phyloP scores from a whole-genome alignment of 2,888 invertebrate genomes.

The Scrobipalpa costella region DNA sequence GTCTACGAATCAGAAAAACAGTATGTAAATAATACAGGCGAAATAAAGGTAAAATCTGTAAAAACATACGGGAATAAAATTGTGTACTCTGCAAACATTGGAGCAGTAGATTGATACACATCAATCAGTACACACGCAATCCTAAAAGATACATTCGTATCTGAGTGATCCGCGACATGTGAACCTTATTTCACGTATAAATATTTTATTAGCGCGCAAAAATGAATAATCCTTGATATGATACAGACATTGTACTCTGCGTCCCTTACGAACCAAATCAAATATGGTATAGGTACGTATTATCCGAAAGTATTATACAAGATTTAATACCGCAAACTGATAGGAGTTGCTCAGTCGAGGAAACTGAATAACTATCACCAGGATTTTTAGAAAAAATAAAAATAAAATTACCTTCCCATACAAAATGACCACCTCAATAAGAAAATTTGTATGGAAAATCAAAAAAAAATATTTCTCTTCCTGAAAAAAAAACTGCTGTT shows the following conservation, averaged over 20 bases:
- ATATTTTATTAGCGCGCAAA: slow-evolving; percentile 8
- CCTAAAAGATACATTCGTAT: slow-evolving; percentile 6
- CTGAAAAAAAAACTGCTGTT: too few species aligned
- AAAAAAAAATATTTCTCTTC: too few species aligned
- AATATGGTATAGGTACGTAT: too few species aligned
- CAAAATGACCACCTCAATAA: too few species aligned
- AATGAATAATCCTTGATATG: background rate
- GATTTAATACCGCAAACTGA: too few species aligned
- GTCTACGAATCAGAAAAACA: background rate
- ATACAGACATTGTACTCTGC: background rate
- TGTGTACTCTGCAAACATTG: slow-evolving; percentile 12
- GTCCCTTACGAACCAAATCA: background rate
- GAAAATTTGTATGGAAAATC: too few species aligned
- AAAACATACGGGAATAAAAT: background rate
- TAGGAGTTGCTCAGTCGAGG: too few species aligned
- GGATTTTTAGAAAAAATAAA: too few species aligned
- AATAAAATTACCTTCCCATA: too few species aligned
- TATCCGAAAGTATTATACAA: too few species aligned
- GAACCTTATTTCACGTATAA: slow-evolving; percentile 8
- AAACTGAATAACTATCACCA: too few species aligned
- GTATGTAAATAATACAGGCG: background rate
- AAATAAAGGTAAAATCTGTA: background rate
- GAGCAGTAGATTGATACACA: slow-evolving; percentile 11
- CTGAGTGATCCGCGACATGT: slow-evolving; percentile 1
- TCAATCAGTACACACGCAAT: slow-evolving; percentile 17